Evolutionary conservation across 2,113 vertebrate genomes (phyloP).

Genomic region (Pimephales promelas): DNA sequence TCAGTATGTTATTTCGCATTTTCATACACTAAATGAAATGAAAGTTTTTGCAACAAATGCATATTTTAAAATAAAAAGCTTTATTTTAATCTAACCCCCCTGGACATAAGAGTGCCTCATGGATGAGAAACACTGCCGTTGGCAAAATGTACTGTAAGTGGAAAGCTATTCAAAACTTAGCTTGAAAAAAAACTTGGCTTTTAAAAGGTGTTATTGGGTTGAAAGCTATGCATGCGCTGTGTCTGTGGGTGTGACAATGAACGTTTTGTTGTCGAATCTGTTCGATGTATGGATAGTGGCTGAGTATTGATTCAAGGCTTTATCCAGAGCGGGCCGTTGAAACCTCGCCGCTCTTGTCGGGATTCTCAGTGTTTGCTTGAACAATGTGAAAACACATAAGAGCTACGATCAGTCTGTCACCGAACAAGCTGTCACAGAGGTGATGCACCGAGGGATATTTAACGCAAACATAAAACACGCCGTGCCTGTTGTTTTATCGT

Average conservation of each 20-base stretch:
- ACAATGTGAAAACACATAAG: constrained; percentile 68
- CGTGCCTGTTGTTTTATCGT: constrained; percentile 73
- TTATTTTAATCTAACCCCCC: background rate
- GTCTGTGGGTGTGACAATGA: background rate
- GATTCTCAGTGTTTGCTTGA: constrained; percentile 32
- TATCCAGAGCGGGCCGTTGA: constrained; percentile 60
- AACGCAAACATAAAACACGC: constrained; percentile 76
- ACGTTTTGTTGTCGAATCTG: constrained; percentile 61
- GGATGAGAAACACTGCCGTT: background rate
- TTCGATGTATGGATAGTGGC: constrained; percentile 74
- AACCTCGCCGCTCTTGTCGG: constrained; percentile 10
- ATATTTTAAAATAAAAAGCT: background rate
- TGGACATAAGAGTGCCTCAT: background rate
- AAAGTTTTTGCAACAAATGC: background rate
- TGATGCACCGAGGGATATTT: constrained; percentile 75
- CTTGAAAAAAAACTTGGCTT: constrained; percentile 20
- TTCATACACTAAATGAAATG: background rate
- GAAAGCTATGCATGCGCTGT: background rate
- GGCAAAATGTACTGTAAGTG: background rate
- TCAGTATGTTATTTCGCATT: background rate
- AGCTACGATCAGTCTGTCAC: constrained; percentile 75
- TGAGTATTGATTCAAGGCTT: constrained; percentile 74
- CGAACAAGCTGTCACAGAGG: constrained; percentile 75
- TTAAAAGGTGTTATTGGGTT: constrained; percentile 23
- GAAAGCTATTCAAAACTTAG: background rate